Percentiles rank a stretch among this genome's conserved stretches.
Evolutionary conservation across 1,140 invertebrate genomes (phyloP).

Genomic region (Zaprionus inermis): DNA sequence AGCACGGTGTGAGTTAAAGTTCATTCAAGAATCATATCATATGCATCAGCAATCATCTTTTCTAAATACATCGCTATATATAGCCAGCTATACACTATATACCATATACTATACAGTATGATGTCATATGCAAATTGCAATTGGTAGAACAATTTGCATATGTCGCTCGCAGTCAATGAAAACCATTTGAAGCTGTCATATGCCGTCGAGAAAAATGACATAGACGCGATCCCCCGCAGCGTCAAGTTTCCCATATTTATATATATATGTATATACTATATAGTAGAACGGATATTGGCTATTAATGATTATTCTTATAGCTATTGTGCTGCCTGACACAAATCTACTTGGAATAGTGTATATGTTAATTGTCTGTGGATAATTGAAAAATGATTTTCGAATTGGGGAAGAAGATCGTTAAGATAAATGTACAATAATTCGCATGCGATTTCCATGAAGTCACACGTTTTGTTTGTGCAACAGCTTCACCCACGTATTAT

Average conservation of each 20-base stretch:
- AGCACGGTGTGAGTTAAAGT: slow-evolving; percentile 1
- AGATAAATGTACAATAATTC: slow-evolving; percentile 27
- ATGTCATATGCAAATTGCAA: slow-evolving; percentile 70
- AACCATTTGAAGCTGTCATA: slow-evolving; percentile 63
- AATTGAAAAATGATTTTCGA: slow-evolving; percentile 51
- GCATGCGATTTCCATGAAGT: slow-evolving; percentile 59
- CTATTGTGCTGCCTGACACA: slow-evolving; percentile 34
- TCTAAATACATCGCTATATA: slow-evolving; percentile 12
- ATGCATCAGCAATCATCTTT: slow-evolving; percentile 40
- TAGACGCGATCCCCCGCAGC: slow-evolving; percentile 55
- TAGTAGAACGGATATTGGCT: slow-evolving; percentile 58
- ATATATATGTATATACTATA: neutral
- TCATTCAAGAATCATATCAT: slow-evolving; percentile 45
- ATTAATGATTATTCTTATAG: slow-evolving; percentile 27
- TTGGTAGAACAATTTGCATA: slow-evolving; percentile 55
- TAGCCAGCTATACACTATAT: slow-evolving; percentile 8
- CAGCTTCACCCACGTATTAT: slow-evolving; percentile 51
- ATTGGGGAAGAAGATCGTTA: slow-evolving; percentile 43
- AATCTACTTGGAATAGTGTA: slow-evolving; percentile 28
- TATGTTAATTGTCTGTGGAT: slow-evolving; percentile 42
- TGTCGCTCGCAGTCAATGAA: slow-evolving; percentile 66
- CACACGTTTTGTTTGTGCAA: slow-evolving; percentile 62
- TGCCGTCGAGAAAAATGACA: slow-evolving; percentile 18
- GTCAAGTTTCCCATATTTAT: slow-evolving; percentile 11
- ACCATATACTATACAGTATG: slow-evolving; percentile 34